Base-by-base conservation (phyloP, 2,113 vertebrate genomes). In the Lathamus discolor region DNA sequence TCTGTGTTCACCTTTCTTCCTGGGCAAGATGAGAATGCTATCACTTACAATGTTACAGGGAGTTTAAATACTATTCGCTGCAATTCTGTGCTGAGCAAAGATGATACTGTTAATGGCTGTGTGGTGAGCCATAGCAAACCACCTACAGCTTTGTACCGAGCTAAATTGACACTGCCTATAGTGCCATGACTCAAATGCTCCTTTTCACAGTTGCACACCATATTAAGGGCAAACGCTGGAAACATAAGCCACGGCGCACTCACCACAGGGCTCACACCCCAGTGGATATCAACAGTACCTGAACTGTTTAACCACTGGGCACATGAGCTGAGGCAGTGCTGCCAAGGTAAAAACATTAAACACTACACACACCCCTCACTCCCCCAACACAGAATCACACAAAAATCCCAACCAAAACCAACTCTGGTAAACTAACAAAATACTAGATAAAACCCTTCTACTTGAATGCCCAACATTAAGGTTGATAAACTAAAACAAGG, bases 191-290 rank as follows among this genome's bases (percentile, higher is more conserved):
- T 97, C 83, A 97, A 96, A 79, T 78, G 84, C 81, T 97, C 88
- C 82, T 95, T 97, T 97, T 97, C 96, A 96, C 96, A 96, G 96
- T 79, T 93, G 94, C 62, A 43, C 80, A 91, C 66, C 23, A 6
- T 63, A 82, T 93, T 95, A 97, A 96, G 92, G 91, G 84, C 57
- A 93, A 89, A 73, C 17, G 78, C 33, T 76, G 76, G 62, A 49
- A 94, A 78, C 64, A 62, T 10, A 81, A 89, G 69, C 59, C 59
- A 31, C 22, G 41, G 72, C 18, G 16, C 48, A 52, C 49, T 66
- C 74, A 35, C 16, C 29, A 64, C 52, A 66, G 76, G 24, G 39
- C 46, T 93, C 76, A 73, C 16, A 75, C 17, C 39, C 27, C 37
- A 37, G 61, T n/a, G 62, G 37, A 79, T 17, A 25, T 61, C 43